Evolutionary conservation across 2,888 invertebrate genomes (phyloP).

Genomic region (Mystacides longicornis): DNA sequence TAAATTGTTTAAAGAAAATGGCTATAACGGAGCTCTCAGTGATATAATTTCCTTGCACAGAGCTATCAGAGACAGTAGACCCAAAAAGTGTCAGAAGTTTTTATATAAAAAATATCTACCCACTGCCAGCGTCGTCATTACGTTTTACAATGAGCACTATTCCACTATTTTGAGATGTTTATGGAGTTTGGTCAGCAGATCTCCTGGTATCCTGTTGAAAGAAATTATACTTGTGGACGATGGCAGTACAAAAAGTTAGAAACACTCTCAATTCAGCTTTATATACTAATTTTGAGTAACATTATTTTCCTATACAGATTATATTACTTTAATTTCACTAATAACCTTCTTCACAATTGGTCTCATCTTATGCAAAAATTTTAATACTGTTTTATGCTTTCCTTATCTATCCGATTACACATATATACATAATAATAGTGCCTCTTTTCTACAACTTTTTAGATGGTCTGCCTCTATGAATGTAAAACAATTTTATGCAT

Average conservation of each 20-base stretch:
- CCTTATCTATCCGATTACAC: too few species aligned
- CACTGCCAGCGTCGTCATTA: constrained; percentile 81
- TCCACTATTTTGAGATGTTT: constrained; percentile 72
- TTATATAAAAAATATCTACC: constrained; percentile 65
- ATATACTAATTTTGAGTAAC: too few species aligned
- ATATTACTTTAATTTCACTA: not conserved
- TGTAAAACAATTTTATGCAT: too few species aligned
- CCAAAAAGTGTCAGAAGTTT: constrained; percentile 58
- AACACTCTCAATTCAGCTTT: too few species aligned
- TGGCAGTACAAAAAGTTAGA: constrained; percentile 66
- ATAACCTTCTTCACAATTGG: too few species aligned
- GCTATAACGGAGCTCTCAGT: constrained; percentile 87
- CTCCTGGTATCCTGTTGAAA: constrained; percentile 67
- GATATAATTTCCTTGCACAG: constrained; percentile 85
- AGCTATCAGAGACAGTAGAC: constrained; percentile 69
- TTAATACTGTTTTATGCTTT: too few species aligned
- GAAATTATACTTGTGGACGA: constrained; percentile 89
- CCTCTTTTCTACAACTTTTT: too few species aligned
- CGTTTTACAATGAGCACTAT: constrained; percentile 91
- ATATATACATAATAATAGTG: too few species aligned
- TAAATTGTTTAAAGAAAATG: constrained; percentile 73
- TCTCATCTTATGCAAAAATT: too few species aligned
- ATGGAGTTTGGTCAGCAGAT: constrained; percentile 72
- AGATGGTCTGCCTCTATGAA: too few species aligned
- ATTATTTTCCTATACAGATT: too few species aligned